These are phyloP conservation scores for Odobenus rosmarus DNA, from an alignment of 2,113 vertebrate genomes.

Conservation along the genomic window DNA sequence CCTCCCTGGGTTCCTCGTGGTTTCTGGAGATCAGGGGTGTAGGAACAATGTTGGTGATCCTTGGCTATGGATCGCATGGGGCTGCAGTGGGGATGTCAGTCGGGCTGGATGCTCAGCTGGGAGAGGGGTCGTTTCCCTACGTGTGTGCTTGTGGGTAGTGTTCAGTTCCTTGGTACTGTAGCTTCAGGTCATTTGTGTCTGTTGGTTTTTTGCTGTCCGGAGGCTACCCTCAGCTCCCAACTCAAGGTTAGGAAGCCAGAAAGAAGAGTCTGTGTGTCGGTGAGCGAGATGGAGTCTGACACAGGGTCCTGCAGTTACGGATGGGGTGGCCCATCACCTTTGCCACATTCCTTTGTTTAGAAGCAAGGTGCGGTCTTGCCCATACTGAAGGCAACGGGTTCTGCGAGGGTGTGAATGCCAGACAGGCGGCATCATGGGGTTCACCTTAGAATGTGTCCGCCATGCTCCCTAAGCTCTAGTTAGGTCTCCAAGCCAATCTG, in stretches of 20 bases:
- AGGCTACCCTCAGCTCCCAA: not conserved
- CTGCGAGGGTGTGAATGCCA: not conserved
- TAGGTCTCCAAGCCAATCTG: not conserved
- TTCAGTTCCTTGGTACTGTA: not conserved
- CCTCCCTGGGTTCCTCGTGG: not conserved
- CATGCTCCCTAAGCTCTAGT: not conserved
- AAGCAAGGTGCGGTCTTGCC: not conserved
- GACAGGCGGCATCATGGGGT: accelerated
- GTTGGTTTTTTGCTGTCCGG: not conserved
- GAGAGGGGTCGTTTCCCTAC: not conserved
- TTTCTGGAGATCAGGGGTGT: not conserved
- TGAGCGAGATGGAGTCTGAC: not conserved
- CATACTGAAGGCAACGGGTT: not conserved
- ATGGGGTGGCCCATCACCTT: not conserved
- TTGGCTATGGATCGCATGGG: not conserved
- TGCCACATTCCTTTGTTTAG: not conserved
- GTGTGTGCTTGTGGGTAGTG: too few species aligned
- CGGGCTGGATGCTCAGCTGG: not conserved
- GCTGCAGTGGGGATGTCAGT: not conserved
- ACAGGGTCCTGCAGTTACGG: not conserved
- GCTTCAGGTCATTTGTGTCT: not conserved
- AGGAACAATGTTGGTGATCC: not conserved
- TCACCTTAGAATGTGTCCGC: not conserved
- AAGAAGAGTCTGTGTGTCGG: too few species aligned
- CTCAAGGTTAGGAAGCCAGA: not conserved